Conservation (phyloP, 2,888 invertebrate species). For the Dexiosoma caninum region DNA sequence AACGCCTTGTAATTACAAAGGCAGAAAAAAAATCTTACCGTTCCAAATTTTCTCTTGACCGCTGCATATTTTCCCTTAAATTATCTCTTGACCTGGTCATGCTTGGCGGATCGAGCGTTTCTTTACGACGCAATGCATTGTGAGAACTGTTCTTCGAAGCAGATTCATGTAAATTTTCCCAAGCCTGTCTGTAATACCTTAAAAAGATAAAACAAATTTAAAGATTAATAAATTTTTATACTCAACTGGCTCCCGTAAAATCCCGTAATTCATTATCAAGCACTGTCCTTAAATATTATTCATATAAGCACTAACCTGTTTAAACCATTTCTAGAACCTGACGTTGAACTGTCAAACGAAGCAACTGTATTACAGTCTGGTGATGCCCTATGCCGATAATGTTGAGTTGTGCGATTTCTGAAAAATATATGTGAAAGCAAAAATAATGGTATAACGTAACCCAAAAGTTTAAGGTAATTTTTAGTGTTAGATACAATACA, state of each 20-base stretch:
- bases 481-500: slow-evolving; percentile 49
- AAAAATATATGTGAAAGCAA: neutral
- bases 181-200: slow-evolving; percentile 91
- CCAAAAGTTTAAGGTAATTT: neutral
- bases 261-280: too few relatives aligned
- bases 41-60: slow-evolving; percentile 77
- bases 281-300: too few relatives aligned
- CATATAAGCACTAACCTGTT: slow-evolving; percentile 80
- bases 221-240: neutral
- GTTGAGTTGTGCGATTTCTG: slow-evolving; percentile 89
- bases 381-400: slow-evolving; percentile 91
- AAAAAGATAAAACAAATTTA: neutral
- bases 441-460: neutral
- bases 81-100: slow-evolving; percentile 75
- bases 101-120: slow-evolving; percentile 84
- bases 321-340: slow-evolving; percentile 89
- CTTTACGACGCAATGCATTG: slow-evolving; percentile 83
- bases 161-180: slow-evolving; percentile 94
- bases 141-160: slow-evolving; percentile 81
- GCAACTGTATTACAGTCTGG: slow-evolving; percentile 95
- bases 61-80: slow-evolving; percentile 76
- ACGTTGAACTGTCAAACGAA: slow-evolving; percentile 91
- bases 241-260: neutral
- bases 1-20: too few relatives aligned
- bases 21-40: too few relatives aligned